Base-by-base conservation (phyloP, 2,888 invertebrate species). In the Germaria angustata region DNA sequence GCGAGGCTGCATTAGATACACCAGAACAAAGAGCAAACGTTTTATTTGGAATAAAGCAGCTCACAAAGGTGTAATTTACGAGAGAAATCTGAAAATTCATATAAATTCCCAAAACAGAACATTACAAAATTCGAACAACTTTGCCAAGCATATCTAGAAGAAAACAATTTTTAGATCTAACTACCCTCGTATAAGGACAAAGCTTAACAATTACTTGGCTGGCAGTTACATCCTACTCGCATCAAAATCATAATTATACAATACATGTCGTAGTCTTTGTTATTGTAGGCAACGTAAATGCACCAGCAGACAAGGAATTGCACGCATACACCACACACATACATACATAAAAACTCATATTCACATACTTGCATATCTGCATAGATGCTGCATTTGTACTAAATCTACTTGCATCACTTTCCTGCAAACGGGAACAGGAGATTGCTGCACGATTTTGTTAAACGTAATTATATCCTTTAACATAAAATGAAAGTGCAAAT, bases 401-500 rank as follows among this genome's bases (percentile, higher is more conserved):
- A 65, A 65, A 66, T 65, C 44, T 69, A 59, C 36, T 69, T 55
- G 76, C 59, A 51, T 57, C 41, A 69, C 69, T 79, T 82, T 82
- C 78, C 78, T 79, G 78, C 78, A 82, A n/a, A 79, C 82, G 71
- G 78, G 82, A 82, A 82, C 82, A 79, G 82, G 82, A 82, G 82
- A 82, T 82, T 79, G 79, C 78, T 82, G 75, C 78, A 82, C 78
- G 82, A 79, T 82, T 82, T 82, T 73, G 78, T 72, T 80, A 77
- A 80, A 77, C 76, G 80, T 77, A 83, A 77, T 83, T 83, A 80
- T 83, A 83, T 80, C 83, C 80, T 80, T 72, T 83, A 77, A 80
- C 71, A 72, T 83, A 57, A 77, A 76, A 80, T 80, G 80, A 77
- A 77, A 77, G 72, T 83, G 80, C 71, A 83, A 83, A 83, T 77